Percentiles rank a stretch among this genome's conserved stretches.
These are phyloP conservation scores for Scaptomyza graminum DNA, from an alignment of 1,140 invertebrate species.

Conservation along the genomic window DNA sequence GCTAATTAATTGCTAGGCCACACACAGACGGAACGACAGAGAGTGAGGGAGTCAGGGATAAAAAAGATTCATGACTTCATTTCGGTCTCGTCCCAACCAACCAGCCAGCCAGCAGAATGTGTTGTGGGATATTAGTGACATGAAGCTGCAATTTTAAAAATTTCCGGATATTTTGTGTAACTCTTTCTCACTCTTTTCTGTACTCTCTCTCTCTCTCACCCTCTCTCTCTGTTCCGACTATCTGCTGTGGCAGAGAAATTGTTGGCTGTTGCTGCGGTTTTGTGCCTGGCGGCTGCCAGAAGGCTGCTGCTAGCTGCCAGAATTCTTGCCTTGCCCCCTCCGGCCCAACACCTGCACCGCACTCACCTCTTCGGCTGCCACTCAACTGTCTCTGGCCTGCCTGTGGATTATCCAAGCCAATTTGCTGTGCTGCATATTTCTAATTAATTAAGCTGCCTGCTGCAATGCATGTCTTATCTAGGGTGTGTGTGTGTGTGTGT, in stretches of 20 bases:
- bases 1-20: constrained; percentile 80
- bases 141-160: constrained; percentile 72
- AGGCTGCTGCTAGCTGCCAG: too few species aligned
- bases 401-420: constrained; percentile 55
- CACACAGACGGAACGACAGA: constrained; percentile 55
- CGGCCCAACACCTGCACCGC: too few species aligned
- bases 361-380: constrained; percentile 18
- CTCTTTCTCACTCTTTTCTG: neutral
- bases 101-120: neutral
- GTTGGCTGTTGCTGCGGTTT: constrained; percentile 10
- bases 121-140: constrained; percentile 69
- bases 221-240: too few species aligned
- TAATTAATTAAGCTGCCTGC: constrained; percentile 72
- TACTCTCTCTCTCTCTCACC: too few species aligned
- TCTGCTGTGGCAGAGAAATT: neutral
- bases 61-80: constrained; percentile 11
- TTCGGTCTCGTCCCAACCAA: neutral
- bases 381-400: constrained; percentile 32
- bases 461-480: constrained; percentile 41
- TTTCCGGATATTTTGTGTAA: constrained; percentile 45
- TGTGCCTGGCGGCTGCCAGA: neutral
- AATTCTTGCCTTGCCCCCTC: too few species aligned
- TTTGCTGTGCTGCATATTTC: constrained; percentile 71
- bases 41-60: constrained; percentile 11
- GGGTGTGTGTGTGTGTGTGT: constrained; percentile 1